Percentiles rank a stretch among this genome's conserved stretches.
phyloP scores from a whole-genome alignment of 2,113 vertebrate genomes.

The Polypterus senegalus region DNA sequence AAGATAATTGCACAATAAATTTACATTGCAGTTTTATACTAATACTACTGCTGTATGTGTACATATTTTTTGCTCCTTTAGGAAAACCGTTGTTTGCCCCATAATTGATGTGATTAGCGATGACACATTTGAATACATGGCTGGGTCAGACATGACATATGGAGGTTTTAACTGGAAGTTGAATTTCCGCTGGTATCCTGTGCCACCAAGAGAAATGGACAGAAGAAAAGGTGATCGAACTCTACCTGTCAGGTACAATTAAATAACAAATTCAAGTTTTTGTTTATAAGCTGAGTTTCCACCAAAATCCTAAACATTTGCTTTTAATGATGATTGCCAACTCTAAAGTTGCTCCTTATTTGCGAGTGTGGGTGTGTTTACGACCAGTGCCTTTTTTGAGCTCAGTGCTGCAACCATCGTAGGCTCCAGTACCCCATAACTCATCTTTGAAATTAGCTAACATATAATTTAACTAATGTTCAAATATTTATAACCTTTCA shows the following conservation, averaged over 20 bases:
- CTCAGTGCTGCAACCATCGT: too few relatives aligned
- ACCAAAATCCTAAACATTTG: too few relatives aligned
- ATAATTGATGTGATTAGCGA: conserved; percentile 98
- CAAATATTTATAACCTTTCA: too few relatives aligned
- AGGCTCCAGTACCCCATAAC: too few relatives aligned
- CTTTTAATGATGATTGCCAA: too few relatives aligned
- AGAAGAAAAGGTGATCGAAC: conserved; percentile 90
- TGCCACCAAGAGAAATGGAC: conserved; percentile 95
- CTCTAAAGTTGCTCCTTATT: too few relatives aligned
- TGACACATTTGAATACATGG: conserved; percentile 97
- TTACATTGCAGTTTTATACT: background rate
- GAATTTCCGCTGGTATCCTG: conserved; percentile 96
- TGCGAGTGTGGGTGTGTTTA: too few relatives aligned
- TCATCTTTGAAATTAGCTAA: too few relatives aligned
- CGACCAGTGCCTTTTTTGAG: too few relatives aligned
- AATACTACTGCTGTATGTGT: background rate
- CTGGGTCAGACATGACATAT: conserved; percentile 95
- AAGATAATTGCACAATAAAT: background rate
- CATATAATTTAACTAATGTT: too few relatives aligned
- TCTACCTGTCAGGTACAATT: conserved; percentile 67
- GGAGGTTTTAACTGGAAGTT: conserved; percentile 97
- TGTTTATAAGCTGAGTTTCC: too few relatives aligned
- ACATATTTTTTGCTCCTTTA: conserved; percentile 26
- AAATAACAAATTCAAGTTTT: too few relatives aligned
- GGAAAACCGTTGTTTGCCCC: conserved; percentile 85